Base-by-base conservation (phyloP, 1,140 invertebrate genomes). In the Drosophila kohkoa region DNA sequence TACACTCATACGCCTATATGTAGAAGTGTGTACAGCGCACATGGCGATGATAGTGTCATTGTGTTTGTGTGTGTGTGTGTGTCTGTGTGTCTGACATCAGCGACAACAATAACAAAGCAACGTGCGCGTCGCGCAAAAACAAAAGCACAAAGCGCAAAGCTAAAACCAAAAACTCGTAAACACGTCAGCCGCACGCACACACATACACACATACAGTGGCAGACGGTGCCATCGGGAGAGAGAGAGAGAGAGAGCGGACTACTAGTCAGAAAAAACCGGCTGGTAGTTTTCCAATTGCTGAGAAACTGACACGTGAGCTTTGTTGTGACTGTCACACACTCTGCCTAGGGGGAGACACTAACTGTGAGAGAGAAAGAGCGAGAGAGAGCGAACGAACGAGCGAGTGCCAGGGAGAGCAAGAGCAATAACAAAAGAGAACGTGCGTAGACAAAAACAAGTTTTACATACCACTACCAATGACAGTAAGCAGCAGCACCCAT, bases 31-130 rank as follows among this genome's bases (percentile, higher is more conserved):
- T 20, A 46, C 16, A 38, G 32, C 38, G 52, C 63, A 66, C 68
- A 71, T 71, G 51, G 51, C 52, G 48, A 49, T 16, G 15, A 25
- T 16, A 28, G 10, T 35, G 43, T 48, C 28, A 35, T 25, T 35
- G 32, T 41, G 28, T 45, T 10, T 35, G 11, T 62, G 16, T 68
- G 45, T n/a, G n/a, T 62, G 3, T 59, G 30, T 48, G 20, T 66
- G 49, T 25, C 3, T 58, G 65, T 82, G 38, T 71, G 48, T 72
- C 81, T 83, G 81, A 83, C 81, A 83, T 83, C 81, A 83, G 81
- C 81, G 81, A 83, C 77, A 83, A 83, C 81, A 83, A 83, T 83
- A 83, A 83, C 77, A 83, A 83, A 83, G 81, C 77, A 83, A 77
- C 68, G 81, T 83, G 81, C 81, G 72, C 66, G 60, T 66, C 65